These are phyloP conservation scores for Zygogramma bicolorata DNA, from an alignment of 2,888 invertebrate species.

Conservation along the genomic window DNA sequence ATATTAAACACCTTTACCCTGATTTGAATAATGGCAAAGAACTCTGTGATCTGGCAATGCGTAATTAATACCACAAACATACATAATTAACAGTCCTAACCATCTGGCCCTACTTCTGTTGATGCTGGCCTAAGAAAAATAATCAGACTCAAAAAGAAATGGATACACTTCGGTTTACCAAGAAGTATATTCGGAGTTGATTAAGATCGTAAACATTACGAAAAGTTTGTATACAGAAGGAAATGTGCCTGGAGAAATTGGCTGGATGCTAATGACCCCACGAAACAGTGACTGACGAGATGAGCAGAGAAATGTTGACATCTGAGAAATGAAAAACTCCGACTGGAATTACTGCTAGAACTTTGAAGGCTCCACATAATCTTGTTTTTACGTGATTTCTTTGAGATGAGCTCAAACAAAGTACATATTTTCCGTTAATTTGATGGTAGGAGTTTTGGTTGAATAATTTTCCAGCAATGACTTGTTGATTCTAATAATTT, in stretches of 20 bases:
- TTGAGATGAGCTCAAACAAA: no score
- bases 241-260: not conserved
- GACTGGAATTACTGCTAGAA: no score
- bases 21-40: no score
- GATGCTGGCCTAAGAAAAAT: not conserved
- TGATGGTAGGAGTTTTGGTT: no score
- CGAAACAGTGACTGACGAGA: not conserved
- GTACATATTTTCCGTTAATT: no score
- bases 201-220: constrained; percentile 8
- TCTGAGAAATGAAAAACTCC: no score
- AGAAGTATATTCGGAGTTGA: not conserved
- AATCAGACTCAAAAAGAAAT: not conserved
- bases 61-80: not conserved
- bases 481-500: no score
- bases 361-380: no score
- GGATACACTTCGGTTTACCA: not conserved
- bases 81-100: not conserved
- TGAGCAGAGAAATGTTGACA: not conserved
- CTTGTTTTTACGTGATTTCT: no score
- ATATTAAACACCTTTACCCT: no score
- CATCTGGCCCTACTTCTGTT: constrained; percentile 1
- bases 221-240: not conserved
- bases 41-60: not conserved
- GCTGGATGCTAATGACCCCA: not conserved
- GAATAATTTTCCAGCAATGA: no score